Evolutionary conservation across 2,888 invertebrate genomes (phyloP).

Genomic region (Troilus luridus): DNA sequence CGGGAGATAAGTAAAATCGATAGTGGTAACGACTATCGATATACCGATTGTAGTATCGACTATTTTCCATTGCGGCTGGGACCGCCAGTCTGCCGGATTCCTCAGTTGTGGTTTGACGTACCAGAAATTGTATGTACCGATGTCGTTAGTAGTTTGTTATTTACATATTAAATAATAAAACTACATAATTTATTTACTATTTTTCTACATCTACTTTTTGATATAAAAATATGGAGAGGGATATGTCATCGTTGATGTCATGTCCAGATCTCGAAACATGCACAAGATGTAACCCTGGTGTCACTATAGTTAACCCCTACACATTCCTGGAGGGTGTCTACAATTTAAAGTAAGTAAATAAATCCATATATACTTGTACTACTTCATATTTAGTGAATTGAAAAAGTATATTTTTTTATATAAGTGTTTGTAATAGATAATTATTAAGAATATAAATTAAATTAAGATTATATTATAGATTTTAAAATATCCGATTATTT

Average conservation of each 20-base stretch:
- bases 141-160: background rate
- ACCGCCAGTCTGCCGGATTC: background rate
- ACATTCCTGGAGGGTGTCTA: background rate
- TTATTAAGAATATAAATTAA: no score
- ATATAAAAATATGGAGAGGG: background rate
- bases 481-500: no score
- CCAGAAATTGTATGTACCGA: no score
- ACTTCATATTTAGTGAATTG: no score
- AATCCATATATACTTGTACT: background rate
- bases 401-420: no score
- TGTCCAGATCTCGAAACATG: background rate
- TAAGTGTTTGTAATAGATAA: no score
- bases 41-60: background rate
- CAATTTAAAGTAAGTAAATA: background rate
- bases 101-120: background rate
- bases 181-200: background rate
- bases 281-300: background rate
- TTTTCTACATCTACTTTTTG: background rate
- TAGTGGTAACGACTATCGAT: background rate
- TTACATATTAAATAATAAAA: background rate
- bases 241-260: constrained; percentile 25
- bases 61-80: background rate
- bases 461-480: no score
- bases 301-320: constrained; percentile 47
- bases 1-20: no score